phyloP scores from a whole-genome alignment of 2,113 vertebrate species.

The Promerops cafer region DNA sequence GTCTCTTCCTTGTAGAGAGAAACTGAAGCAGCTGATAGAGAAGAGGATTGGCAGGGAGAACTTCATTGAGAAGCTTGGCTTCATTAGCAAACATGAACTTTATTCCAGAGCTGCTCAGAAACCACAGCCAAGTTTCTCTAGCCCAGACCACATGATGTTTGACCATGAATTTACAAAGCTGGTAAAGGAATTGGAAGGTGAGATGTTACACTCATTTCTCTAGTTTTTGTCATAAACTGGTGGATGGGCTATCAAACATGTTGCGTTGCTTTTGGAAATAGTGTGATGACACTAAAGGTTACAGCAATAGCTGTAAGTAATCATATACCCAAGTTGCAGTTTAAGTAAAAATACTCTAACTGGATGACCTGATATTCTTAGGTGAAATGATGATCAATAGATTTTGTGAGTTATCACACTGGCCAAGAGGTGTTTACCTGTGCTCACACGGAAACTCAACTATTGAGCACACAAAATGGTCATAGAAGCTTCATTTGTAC shows the following conservation, averaged over 20 bases:
- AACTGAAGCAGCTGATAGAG: conserved; percentile 96
- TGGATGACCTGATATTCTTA: not conserved
- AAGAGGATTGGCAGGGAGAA: conserved; percentile 98
- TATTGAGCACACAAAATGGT: accelerated
- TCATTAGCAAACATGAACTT: conserved; percentile 94
- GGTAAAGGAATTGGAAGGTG: conserved; percentile 96
- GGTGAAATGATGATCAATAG: not conserved
- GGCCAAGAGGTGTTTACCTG: not conserved
- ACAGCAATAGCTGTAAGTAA: not conserved
- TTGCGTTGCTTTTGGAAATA: not conserved
- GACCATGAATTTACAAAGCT: conserved; percentile 98
- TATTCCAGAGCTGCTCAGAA: conserved; percentile 95
- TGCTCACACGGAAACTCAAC: not conserved
- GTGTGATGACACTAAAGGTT: not conserved
- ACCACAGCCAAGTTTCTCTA: conserved; percentile 89
- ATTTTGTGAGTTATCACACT: not conserved
- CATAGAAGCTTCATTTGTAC: accelerated
- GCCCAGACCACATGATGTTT: conserved; percentile 95
- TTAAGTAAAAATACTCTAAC: not conserved
- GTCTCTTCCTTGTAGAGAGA: conserved; percentile 76
- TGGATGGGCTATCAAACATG: not conserved
- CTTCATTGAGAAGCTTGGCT: conserved; percentile 94
- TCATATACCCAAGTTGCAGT: too few species aligned
- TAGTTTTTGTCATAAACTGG: not conserved
- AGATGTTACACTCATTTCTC: not conserved